These are phyloP conservation scores for Illadopsis cleaveri DNA, from an alignment of 2,113 vertebrate species.

Conservation along the genomic window DNA sequence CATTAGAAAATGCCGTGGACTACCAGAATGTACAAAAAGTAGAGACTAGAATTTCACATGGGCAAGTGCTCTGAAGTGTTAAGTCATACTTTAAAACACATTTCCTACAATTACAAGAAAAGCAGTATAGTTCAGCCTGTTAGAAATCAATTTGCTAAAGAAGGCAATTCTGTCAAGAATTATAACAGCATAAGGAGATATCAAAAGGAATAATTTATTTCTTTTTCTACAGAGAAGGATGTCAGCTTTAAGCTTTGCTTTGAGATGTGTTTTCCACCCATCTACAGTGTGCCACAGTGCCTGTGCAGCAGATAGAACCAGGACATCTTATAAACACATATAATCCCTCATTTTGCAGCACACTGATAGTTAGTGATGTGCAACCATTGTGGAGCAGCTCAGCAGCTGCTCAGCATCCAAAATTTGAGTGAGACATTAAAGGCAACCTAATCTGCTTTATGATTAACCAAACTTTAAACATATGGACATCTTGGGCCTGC, in stretches of 20 bases:
- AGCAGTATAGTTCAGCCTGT: not conserved
- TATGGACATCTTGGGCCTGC: not conserved
- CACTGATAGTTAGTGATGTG: not conserved
- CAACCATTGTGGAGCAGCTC: not conserved
- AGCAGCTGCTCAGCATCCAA: not conserved
- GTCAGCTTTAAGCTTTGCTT: slow-evolving; percentile 18
- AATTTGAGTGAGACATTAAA: not conserved
- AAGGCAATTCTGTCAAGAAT: slow-evolving; percentile 35
- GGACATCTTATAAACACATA: not conserved
- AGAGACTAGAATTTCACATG: not conserved
- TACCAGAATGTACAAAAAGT: not conserved
- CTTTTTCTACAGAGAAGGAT: not conserved
- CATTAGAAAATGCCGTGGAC: not conserved
- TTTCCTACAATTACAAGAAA: not conserved
- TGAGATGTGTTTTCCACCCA: not conserved
- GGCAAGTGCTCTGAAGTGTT: not conserved
- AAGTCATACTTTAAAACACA: not conserved
- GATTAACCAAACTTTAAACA: not conserved
- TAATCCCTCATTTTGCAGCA: not conserved
- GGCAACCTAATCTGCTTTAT: not conserved
- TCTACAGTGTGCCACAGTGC: not conserved
- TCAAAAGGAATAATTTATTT: slow-evolving; percentile 21
- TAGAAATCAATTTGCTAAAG: slow-evolving; percentile 45
- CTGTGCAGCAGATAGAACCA: not conserved
- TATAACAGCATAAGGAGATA: slow-evolving; percentile 15